A percentile compares a stretch with the other conserved stretches of the same genome.
These are phyloP conservation scores for Callipepla squamata DNA, from an alignment of 2,113 vertebrate genomes.

Conservation along the genomic window DNA sequence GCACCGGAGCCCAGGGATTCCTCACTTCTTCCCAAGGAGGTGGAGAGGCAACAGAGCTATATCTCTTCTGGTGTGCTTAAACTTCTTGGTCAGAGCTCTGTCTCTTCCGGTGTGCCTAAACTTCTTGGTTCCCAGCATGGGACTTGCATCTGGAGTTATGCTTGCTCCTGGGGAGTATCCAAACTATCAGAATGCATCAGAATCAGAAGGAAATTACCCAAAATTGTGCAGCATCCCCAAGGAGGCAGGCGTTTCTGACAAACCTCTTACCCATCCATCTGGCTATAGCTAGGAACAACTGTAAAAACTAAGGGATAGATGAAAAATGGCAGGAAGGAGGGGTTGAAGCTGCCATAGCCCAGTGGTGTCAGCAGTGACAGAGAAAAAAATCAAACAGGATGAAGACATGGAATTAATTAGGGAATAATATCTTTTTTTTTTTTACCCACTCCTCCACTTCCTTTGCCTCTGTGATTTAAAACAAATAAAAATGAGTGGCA, in stretches of 20 bases:
- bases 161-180: background rate
- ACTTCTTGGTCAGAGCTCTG: background rate
- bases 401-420: background rate
- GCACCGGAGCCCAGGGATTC: background rate
- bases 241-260: background rate
- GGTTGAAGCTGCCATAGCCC: background rate
- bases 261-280: background rate
- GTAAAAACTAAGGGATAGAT: background rate
- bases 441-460: background rate
- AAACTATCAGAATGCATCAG: background rate
- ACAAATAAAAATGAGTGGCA: background rate
- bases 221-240: background rate
- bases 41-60: background rate
- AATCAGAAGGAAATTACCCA: background rate
- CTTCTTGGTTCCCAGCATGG: background rate
- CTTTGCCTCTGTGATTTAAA: background rate
- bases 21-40: fast-evolving
- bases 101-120: background rate
- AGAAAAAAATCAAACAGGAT: background rate
- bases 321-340: background rate
- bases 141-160: background rate
- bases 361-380: background rate
- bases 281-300: background rate
- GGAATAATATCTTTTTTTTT: background rate
- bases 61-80: background rate